phyloP scores from a whole-genome alignment of 2,797 vertebrate genomes.

The Harpagifer antarcticus region DNA sequence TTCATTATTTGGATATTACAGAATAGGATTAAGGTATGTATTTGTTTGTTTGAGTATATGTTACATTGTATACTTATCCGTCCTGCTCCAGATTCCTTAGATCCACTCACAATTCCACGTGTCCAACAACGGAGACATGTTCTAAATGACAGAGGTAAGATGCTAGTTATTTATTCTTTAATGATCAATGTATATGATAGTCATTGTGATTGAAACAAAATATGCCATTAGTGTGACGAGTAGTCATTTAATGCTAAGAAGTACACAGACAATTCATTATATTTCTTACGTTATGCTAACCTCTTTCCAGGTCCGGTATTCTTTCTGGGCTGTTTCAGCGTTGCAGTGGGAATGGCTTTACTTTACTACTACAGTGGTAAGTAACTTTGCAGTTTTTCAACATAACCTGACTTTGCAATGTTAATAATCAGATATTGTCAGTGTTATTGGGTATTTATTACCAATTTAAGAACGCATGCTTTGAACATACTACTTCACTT shows the following conservation, averaged over 20 bases:
- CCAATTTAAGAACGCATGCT: too few relatives aligned
- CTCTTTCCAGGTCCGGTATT: constrained; percentile 79
- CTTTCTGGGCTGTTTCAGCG: constrained; percentile 85
- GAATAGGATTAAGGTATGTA: neutral
- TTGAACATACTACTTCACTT: neutral
- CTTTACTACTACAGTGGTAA: constrained; percentile 86
- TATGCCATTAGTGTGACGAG: neutral
- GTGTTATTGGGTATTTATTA: neutral
- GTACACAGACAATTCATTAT: neutral
- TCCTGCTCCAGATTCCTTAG: constrained; percentile 67
- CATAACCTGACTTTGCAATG: neutral
- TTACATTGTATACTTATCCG: neutral
- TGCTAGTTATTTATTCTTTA: neutral
- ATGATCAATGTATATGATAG: neutral
- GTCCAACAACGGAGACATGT: constrained; percentile 66
- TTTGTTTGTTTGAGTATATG: neutral
- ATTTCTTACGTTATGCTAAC: neutral
- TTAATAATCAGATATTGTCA: neutral
- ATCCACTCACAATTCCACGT: constrained; percentile 60
- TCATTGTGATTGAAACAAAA: neutral
- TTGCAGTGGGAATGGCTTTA: constrained; percentile 82
- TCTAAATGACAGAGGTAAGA: constrained; percentile 84
- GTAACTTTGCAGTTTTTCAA: constrained; percentile 22
- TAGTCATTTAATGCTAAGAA: neutral
- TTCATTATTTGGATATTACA: neutral